Base-by-base conservation (phyloP, 1,140 invertebrate genomes). In the Drosophila malerkotliana region DNA sequence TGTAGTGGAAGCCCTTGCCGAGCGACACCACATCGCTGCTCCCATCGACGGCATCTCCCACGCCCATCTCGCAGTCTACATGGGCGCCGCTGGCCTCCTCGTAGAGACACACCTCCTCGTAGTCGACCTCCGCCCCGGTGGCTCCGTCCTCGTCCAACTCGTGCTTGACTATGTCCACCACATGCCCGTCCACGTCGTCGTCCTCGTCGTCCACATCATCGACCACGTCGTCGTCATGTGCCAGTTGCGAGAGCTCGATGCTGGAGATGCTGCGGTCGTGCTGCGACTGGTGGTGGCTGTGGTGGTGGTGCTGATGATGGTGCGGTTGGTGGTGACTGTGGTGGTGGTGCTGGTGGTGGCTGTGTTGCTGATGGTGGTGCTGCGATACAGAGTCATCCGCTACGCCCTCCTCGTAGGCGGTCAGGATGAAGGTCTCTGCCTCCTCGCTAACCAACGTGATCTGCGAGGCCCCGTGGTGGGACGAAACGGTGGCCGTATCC, bases 101-200 rank as follows among this genome's bases (percentile, higher is more conserved):
- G 39, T 91, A 91, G 15, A 91, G 37, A 37, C 90, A 91, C 0
- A 91, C 90, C 51, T 91, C 90, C 51, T 91, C 90, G 44, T 91
- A 91, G 34, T 91, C 82, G 0, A 91, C 90, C 45, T 91, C 90
- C 2, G 83, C 71, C 0, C 71, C 90, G 3, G 82, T 79, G 24
- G 79, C 83, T 1, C 75, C 88, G 39, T 90, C 90, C 53, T 91
- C 90, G 52, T 91, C 90, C 59, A 91, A 49, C 45, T 91, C 90
- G 24, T 91, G 88, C 57, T 91, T 91, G 12, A 91, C 90, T 54
- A 91, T 91, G 26, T 91, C 89, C 6, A 85, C 78, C 34, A 75
- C 64, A 30, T 87, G 82, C 0, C 72, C 63, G 6, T 83, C 81
- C n/a, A 72, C 81, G 58, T 76, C 71, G 14, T 82, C 83, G 8